A percentile compares a stretch with the other conserved stretches of the same genome.
These are phyloP conservation scores for Hydroisotoma schaefferi DNA, from an alignment of 2,888 invertebrate genomes.

Conservation along the genomic window DNA sequence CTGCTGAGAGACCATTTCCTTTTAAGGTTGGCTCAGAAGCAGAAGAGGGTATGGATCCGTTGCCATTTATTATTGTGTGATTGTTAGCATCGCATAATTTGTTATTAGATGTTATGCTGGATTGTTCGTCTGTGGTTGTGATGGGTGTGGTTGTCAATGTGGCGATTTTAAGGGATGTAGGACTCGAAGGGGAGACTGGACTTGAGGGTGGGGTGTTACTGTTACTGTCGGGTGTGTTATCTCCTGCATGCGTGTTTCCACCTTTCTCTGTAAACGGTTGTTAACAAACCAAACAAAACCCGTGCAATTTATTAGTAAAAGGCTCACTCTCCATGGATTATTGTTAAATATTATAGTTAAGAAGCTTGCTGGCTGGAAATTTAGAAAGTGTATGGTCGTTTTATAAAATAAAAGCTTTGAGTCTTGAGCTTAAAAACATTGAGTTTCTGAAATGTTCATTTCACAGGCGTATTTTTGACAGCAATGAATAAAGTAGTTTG, in stretches of 20 bases:
- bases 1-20: too few species aligned
- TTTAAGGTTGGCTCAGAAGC: slow-evolving; percentile 52
- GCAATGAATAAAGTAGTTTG: too few species aligned
- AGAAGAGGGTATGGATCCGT: slow-evolving; percentile 50
- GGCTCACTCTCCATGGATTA: too few species aligned
- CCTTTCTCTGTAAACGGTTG: slow-evolving; percentile 10
- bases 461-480: too few species aligned
- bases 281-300: slow-evolving; percentile 13
- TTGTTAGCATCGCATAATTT: slow-evolving; percentile 50
- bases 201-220: slow-evolving; percentile 40
- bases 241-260: slow-evolving; percentile 8
- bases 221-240: slow-evolving; percentile 4
- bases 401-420: too few species aligned
- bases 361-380: too few species aligned
- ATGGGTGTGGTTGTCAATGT: slow-evolving; percentile 53
- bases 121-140: slow-evolving; percentile 53
- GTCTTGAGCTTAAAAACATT: too few species aligned
- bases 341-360: too few species aligned
- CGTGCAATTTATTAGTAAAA: slow-evolving; percentile 9
- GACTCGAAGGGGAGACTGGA: slow-evolving; percentile 44
- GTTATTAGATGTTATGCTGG: slow-evolving; percentile 28
- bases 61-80: slow-evolving; percentile 52
- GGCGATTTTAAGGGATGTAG: slow-evolving; percentile 50
- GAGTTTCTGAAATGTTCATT: too few species aligned
- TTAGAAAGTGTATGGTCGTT: too few species aligned